Percentiles rank a stretch among this genome's conserved stretches.
Evolutionary conservation across 1,140 invertebrate genomes (phyloP).

Genomic region (Diachasmimorpha longicaudata): DNA sequence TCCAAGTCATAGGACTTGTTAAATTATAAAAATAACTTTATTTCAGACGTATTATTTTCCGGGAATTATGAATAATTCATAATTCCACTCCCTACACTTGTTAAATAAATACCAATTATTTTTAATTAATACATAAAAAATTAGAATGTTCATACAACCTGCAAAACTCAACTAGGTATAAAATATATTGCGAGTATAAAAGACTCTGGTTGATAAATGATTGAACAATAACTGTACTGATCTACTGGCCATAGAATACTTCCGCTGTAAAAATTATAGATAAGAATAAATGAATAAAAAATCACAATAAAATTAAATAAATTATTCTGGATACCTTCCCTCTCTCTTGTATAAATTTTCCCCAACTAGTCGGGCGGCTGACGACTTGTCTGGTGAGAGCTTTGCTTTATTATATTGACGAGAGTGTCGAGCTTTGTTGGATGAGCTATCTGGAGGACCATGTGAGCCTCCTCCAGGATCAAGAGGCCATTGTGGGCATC

Average conservation of each 20-base stretch:
- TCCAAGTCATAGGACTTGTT: too few species aligned
- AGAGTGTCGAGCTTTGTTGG: conserved; percentile 58
- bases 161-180: neutral
- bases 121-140: conserved; percentile 30
- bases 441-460: conserved; percentile 65
- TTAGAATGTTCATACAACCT: neutral
- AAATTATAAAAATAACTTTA: conserved; percentile 41
- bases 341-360: neutral
- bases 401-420: conserved; percentile 52
- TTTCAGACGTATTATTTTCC: conserved; percentile 51
- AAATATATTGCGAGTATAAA: conserved; percentile 18
- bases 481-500: conserved; percentile 68
- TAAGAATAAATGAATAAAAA: neutral
- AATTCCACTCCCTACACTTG: conserved; percentile 27
- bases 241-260: neutral
- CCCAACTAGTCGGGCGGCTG: neutral
- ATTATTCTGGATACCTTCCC: neutral
- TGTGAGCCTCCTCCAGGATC: conserved; percentile 70
- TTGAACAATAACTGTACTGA: neutral
- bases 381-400: conserved; percentile 34
- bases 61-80: conserved; percentile 48
- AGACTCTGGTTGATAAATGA: neutral
- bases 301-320: conserved; percentile 1
- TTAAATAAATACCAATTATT: conserved; percentile 33
- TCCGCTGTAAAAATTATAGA: neutral